Evolutionary conservation across 2,888 invertebrate genomes (phyloP).

Genomic region (Cacoxenus indagator): DNA sequence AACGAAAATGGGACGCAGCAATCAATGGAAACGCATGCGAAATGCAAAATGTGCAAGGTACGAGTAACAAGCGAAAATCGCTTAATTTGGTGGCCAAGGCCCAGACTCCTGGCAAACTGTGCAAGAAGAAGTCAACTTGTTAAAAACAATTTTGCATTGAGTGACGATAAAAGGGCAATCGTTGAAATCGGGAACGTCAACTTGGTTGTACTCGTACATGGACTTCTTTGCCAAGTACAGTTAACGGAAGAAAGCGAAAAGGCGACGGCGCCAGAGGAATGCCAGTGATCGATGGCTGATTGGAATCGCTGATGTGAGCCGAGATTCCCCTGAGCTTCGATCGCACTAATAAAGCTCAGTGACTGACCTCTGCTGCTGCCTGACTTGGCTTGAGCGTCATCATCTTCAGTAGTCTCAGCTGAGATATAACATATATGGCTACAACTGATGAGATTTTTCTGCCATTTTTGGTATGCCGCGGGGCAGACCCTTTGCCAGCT

Average conservation of each 20-base stretch:
- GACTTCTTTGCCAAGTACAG: neutral
- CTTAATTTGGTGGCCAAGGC: slow-evolving; percentile 43
- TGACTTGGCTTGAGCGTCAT: slow-evolving; percentile 20
- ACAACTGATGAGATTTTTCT: slow-evolving; percentile 65
- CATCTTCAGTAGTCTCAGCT: slow-evolving; percentile 36
- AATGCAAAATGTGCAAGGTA: slow-evolving; percentile 51
- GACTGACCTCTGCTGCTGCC: neutral
- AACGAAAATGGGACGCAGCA: neutral
- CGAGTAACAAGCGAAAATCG: slow-evolving; percentile 50
- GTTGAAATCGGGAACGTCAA: neutral
- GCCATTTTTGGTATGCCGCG: slow-evolving; percentile 57
- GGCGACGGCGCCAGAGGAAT: neutral
- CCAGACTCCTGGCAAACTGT: neutral
- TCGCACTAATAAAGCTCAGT: neutral
- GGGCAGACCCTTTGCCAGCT: slow-evolving; percentile 14
- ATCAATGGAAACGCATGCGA: slow-evolving; percentile 25
- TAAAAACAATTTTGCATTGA: neutral
- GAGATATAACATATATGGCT: slow-evolving; percentile 53
- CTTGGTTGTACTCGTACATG: neutral
- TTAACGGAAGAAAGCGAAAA: slow-evolving; percentile 9
- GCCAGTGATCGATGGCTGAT: slow-evolving; percentile 13
- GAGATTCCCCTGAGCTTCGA: neutral
- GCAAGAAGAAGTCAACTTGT: neutral
- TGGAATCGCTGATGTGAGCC: neutral
- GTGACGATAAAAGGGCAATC: slow-evolving; percentile 39